Conservation (phyloP, 2,888 invertebrate genomes). For the Eurytoma adleriae region DNA sequence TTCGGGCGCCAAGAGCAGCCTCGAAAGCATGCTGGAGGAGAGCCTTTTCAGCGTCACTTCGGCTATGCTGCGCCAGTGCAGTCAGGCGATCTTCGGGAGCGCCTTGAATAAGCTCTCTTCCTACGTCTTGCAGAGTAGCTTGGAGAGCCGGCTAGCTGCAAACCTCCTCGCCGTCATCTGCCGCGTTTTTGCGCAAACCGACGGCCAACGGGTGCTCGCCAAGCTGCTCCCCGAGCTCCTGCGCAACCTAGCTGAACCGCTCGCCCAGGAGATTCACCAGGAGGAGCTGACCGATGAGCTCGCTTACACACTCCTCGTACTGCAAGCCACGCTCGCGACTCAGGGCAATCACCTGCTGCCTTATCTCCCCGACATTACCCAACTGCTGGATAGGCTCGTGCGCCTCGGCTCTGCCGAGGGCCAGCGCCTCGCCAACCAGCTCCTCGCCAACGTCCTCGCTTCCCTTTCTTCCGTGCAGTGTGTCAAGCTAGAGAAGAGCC, state of each 20-base stretch:
- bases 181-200: slow-evolving; percentile 80
- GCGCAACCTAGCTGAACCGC: slow-evolving; percentile 79
- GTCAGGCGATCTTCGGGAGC: slow-evolving; percentile 78
- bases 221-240: slow-evolving; percentile 85
- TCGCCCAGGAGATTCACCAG: slow-evolving; percentile 80
- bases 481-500: slow-evolving; percentile 78
- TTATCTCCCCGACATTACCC: slow-evolving; percentile 81
- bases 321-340: slow-evolving; percentile 85
- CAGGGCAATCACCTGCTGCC: slow-evolving; percentile 81
- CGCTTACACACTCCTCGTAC: slow-evolving; percentile 85
- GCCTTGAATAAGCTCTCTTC: slow-evolving; percentile 86
- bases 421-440: slow-evolving; percentile 77
- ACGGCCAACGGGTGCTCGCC: slow-evolving; percentile 84
- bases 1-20: slow-evolving; percentile 79
- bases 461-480: slow-evolving; percentile 82
- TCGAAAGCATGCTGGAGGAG: slow-evolving; percentile 85
- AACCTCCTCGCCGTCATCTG: slow-evolving; percentile 86
- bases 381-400: slow-evolving; percentile 83
- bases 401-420: slow-evolving; percentile 84
- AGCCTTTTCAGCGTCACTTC: slow-evolving; percentile 82
- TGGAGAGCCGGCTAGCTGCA: slow-evolving; percentile 90
- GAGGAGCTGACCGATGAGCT: slow-evolving; percentile 88
- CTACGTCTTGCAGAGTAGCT: slow-evolving; percentile 85
- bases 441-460: slow-evolving; percentile 80
- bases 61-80: slow-evolving; percentile 85